These are phyloP conservation scores for Caenorhabditis angaria DNA, from an alignment of 2,888 invertebrate genomes.

Conservation along the genomic window DNA sequence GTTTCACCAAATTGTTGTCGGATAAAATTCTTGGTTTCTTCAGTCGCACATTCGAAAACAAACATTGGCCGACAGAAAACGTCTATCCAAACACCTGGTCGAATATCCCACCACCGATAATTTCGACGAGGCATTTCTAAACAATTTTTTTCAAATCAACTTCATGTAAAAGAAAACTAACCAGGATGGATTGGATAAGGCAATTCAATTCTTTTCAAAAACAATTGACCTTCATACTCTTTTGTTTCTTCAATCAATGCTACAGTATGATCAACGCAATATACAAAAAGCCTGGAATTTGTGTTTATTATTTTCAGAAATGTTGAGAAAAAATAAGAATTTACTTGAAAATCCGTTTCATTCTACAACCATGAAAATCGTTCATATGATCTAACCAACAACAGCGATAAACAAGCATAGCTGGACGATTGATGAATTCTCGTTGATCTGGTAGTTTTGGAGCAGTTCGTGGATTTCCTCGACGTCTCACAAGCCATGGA, in stretches of 20 bases:
- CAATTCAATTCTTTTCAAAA: constrained; percentile 49
- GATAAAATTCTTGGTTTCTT: constrained; percentile 49
- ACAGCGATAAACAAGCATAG: constrained; percentile 45
- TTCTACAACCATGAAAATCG: constrained; percentile 47
- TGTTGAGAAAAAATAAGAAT: not conserved
- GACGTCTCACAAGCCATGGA: constrained; percentile 44
- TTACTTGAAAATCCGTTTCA: constrained; percentile 45
- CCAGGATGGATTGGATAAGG: constrained; percentile 43
- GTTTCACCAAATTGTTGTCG: constrained; percentile 55
- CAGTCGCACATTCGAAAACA: constrained; percentile 51
- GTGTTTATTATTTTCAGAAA: not conserved
- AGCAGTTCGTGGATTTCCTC: constrained; percentile 28
- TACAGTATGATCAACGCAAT: constrained; percentile 51
- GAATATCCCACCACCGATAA: constrained; percentile 58
- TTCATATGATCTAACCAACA: constrained; percentile 53
- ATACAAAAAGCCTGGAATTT: constrained; percentile 47
- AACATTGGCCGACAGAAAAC: constrained; percentile 53
- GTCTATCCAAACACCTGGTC: constrained; percentile 58
- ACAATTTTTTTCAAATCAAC: not conserved
- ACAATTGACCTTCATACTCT: constrained; percentile 58
- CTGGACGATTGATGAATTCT: constrained; percentile 47
- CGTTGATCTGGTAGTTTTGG: constrained; percentile 41
- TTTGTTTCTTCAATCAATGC: constrained; percentile 54
- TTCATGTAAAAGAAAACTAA: not conserved
- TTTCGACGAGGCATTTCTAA: constrained; percentile 43